phyloP scores from a whole-genome alignment of 2,797 vertebrate genomes.

The Simalia tracyae region DNA sequence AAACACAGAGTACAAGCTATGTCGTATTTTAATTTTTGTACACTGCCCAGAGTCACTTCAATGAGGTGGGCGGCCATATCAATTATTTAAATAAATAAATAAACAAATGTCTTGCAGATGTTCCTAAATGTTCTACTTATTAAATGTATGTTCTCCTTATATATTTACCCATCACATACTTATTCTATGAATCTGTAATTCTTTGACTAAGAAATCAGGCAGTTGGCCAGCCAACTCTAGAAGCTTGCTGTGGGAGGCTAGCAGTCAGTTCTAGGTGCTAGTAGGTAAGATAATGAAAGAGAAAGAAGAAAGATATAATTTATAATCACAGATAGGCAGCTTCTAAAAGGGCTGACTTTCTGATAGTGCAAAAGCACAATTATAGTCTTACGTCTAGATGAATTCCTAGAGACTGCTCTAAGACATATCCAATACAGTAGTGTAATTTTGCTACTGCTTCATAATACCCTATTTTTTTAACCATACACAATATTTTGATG shows the following conservation, averaged over 20 bases:
- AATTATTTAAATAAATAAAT: neutral
- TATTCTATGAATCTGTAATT: neutral
- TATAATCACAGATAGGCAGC: neutral
- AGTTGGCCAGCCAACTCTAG: neutral
- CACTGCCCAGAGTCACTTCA: neutral
- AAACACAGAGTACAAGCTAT: neutral
- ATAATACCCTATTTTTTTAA: neutral
- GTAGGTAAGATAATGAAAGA: neutral
- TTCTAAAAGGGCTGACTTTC: neutral
- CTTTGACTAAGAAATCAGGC: neutral
- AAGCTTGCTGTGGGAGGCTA: neutral
- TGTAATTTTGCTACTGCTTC: neutral
- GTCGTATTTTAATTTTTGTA: neutral
- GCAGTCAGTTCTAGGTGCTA: neutral
- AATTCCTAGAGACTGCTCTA: neutral
- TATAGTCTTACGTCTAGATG: neutral
- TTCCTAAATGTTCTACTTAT: neutral
- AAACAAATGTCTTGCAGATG: neutral
- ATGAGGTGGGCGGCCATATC: neutral
- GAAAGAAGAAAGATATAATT: neutral
- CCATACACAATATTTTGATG: neutral
- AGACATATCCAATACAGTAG: neutral
- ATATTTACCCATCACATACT: neutral
- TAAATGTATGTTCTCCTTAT: neutral
- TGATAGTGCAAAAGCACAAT: neutral